These are phyloP conservation scores for Neopipo cinnamomea DNA, from an alignment of 2,113 vertebrate genomes.

Conservation along the genomic window DNA sequence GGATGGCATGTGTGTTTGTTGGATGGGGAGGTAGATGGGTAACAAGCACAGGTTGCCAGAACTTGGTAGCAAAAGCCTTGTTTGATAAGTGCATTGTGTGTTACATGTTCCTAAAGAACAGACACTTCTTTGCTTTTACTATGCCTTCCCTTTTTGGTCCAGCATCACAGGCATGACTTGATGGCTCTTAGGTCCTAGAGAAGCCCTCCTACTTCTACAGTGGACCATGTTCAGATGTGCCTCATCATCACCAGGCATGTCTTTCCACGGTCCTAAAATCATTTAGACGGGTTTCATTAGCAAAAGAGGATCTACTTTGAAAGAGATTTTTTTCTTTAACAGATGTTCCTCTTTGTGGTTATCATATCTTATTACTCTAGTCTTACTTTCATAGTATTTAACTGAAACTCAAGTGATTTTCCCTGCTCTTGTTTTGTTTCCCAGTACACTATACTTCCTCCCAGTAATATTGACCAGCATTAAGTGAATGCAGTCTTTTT, in stretches of 20 bases:
- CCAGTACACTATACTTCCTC: background rate
- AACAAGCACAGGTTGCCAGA: background rate
- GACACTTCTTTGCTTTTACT: background rate
- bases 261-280: background rate
- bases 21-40: background rate
- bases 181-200: background rate
- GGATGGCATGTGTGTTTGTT: accelerated
- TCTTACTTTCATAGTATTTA: background rate
- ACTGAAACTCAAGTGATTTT: background rate
- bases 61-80: background rate
- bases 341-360: background rate
- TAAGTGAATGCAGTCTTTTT: background rate
- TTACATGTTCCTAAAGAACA: background rate
- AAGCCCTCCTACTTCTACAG: background rate
- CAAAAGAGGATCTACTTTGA: background rate
- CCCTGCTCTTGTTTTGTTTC: background rate
- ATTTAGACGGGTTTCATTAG: background rate
- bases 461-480: background rate
- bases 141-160: background rate
- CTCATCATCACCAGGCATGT: background rate
- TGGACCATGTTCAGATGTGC: background rate
- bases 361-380: background rate
- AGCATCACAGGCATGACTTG: background rate
- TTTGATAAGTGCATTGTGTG: background rate
- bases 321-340: background rate